Evolutionary conservation across 2,113 vertebrate genomes (phyloP), one percentile per base, ranked within the genome.

Genomic region (Dascyllus trimaculatus): DNA sequence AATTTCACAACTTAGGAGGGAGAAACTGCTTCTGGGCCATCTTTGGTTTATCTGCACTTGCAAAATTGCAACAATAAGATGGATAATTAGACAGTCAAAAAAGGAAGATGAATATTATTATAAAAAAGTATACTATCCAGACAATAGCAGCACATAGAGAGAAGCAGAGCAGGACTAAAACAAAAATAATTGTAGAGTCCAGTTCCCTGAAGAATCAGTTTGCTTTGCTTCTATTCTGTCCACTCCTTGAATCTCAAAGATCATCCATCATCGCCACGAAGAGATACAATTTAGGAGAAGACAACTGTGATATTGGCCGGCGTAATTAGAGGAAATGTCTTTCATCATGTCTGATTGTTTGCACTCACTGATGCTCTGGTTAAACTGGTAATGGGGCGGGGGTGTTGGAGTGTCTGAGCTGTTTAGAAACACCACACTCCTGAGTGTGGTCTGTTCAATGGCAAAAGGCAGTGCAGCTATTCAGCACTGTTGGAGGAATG

Each of bases 401-500:
- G 71, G 38, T 49, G 68, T 69, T 66, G 11, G 71, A 89, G 82
- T 80, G 75, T 75, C 74, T 69, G 81, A 78, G 89, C 86, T 89
- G 91, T 95, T 93, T 94, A 91, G 90, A 92, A 89, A 94, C 82
- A 83, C 81, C 89, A 77, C 82, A 63, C 85, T 91, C 80, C 80
- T 90, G 88, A 94, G 91, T 88, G 92, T 90, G 91, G 82, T 90
- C 87, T 87, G 84, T 62, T 91, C 91, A 94, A 94, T 88, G 81
- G 91, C 73, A 85, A 59, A 65, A 58, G 59, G 73, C 83, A 48
- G 58, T 56, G 82, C 71, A 85, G 80, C 87, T 87, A 84, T 88
- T 93, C 88, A 86, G 87, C 83, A 63, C 80, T 51, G 73, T n/a
- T 62, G 38, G 40, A 94, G 92, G 95, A 94, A 95, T 95, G 92